Evolutionary conservation across 2,797 vertebrate genomes (phyloP).

Genomic region (Parambassis ranga): DNA sequence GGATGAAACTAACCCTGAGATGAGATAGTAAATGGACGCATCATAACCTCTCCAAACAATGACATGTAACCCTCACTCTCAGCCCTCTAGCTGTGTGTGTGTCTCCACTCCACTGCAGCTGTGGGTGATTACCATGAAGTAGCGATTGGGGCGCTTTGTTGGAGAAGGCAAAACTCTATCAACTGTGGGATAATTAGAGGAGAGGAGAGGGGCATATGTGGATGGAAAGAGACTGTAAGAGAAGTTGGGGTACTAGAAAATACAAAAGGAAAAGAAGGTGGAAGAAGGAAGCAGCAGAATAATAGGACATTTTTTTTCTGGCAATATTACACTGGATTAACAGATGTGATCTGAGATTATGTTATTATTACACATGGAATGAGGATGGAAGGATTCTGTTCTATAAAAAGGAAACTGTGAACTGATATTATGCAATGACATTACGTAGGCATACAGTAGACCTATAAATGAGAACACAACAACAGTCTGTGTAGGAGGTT

Average conservation of each 20-base stretch:
- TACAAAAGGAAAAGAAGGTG: slow-evolving; percentile 6
- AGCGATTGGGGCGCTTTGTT: slow-evolving; percentile 55
- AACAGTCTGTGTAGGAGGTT: no score
- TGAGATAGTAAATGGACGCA: slow-evolving; percentile 41
- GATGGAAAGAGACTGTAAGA: neutral
- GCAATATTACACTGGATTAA: neutral
- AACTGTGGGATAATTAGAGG: slow-evolving; percentile 49
- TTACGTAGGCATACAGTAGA: neutral
- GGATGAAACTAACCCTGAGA: slow-evolving; percentile 33
- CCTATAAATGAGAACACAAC: neutral
- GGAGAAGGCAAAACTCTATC: slow-evolving; percentile 59
- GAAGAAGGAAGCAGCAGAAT: neutral
- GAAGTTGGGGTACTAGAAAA: neutral
- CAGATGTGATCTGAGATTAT: slow-evolving; percentile 10
- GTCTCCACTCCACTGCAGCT: slow-evolving; percentile 71
- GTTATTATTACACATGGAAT: slow-evolving; percentile 12
- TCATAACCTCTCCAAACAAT: slow-evolving; percentile 48
- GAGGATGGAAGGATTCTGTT: neutral
- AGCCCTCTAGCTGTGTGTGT: slow-evolving; percentile 19
- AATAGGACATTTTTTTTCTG: neutral
- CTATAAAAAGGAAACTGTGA: neutral
- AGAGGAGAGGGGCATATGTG: slow-evolving; percentile 19
- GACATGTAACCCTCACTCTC: slow-evolving; percentile 1
- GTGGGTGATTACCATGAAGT: slow-evolving; percentile 66
- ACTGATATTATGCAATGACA: neutral